phyloP scores from a whole-genome alignment of 2,888 invertebrate species.

The Drosophila planitibia region DNA sequence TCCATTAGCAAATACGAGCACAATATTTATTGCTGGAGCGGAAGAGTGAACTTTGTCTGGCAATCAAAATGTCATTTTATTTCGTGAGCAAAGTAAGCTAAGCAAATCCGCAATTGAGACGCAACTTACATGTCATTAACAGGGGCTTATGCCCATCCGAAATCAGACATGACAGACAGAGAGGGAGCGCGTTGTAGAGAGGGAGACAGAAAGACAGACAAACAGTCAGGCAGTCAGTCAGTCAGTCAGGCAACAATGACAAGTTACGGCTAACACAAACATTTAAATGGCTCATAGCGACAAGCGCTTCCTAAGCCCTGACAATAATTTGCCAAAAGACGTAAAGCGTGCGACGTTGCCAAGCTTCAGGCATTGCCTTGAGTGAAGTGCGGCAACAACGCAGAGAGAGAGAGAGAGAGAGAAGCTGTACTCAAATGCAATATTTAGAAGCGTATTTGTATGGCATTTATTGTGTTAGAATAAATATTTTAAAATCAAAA shows the following conservation, averaged over 20 bases:
- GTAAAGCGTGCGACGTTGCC: constrained; percentile 14
- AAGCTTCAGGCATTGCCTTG: not conserved
- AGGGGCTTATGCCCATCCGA: constrained; percentile 58
- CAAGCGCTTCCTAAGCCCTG: constrained; percentile 39
- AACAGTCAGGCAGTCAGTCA: constrained; percentile 10
- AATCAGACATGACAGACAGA: constrained; percentile 27
- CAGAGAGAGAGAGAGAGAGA: not conserved
- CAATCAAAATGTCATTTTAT: constrained; percentile 75
- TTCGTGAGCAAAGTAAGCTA: constrained; percentile 46
- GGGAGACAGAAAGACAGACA: not conserved
- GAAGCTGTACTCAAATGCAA: not conserved
- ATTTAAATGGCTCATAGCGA: constrained; percentile 41
- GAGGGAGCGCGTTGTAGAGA: not conserved
- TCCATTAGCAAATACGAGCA: constrained; percentile 5
- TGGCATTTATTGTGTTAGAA: not conserved
- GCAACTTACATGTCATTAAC: constrained; percentile 79
- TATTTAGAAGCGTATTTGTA: not conserved
- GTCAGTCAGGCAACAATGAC: constrained; percentile 34
- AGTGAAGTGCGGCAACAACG: constrained; percentile 18
- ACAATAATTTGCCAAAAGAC: constrained; percentile 47
- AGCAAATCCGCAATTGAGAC: constrained; percentile 82
- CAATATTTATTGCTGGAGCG: not conserved
- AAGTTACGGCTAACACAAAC: constrained; percentile 40
- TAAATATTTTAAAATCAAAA: not conserved
- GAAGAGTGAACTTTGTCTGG: constrained; percentile 46